phyloP scores from a whole-genome alignment of 2,888 invertebrate genomes.

The Dinocampus coccinellae region DNA sequence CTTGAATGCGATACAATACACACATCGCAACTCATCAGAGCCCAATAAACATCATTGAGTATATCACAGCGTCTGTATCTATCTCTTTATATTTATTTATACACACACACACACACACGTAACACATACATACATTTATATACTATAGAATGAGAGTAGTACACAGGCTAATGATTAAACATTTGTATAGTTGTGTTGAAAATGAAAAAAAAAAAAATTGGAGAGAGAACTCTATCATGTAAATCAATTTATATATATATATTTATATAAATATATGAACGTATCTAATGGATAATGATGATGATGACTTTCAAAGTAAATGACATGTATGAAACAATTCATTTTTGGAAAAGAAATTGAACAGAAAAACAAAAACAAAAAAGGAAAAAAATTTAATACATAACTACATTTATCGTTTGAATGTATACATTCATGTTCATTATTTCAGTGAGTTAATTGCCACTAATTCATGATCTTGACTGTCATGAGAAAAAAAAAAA shows the following conservation, averaged over 20 bases:
- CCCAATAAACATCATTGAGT: slow-evolving; percentile 13
- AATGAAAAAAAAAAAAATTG: too few relatives aligned
- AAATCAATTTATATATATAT: too few relatives aligned
- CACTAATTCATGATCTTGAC: neutral
- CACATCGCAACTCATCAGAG: slow-evolving; percentile 17
- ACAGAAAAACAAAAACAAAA: too few relatives aligned
- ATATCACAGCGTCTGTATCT: neutral
- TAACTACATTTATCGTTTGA: neutral
- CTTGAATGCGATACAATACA: slow-evolving; percentile 11
- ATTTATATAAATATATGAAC: too few relatives aligned
- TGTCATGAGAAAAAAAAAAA: neutral
- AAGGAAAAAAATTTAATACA: too few relatives aligned
- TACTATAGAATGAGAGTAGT: too few relatives aligned
- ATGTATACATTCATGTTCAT: slow-evolving; percentile 13
- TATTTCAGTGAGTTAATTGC: slow-evolving; percentile 1
- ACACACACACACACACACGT: neutral
- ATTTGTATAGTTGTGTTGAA: too few relatives aligned
- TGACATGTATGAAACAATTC: neutral
- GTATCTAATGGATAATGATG: too few relatives aligned
- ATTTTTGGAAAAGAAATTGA: too few relatives aligned
- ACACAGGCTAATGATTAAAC: too few relatives aligned
- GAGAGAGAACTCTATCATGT: too few relatives aligned
- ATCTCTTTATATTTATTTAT: neutral
- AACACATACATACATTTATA: neutral
- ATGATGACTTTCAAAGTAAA: neutral